These are phyloP conservation scores for Vanessa tameamea DNA, from an alignment of 1,140 invertebrate genomes.

Conservation along the genomic window DNA sequence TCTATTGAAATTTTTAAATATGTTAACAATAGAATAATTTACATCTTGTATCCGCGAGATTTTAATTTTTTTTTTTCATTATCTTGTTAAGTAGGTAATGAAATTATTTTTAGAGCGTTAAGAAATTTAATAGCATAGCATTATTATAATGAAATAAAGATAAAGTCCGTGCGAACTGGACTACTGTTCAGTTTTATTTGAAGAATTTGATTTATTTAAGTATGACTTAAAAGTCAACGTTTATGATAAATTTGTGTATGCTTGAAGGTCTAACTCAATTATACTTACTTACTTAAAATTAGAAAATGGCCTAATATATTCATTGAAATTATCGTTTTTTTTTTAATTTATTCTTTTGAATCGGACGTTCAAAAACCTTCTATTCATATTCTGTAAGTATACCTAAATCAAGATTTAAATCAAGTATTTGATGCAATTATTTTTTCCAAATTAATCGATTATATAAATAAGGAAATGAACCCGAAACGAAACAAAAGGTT, in stretches of 20 bases:
- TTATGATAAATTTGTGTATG: neutral
- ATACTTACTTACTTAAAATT: no score
- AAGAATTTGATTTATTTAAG: neutral
- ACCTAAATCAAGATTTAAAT: no score
- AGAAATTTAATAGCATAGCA: neutral
- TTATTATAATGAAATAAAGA: conserved; percentile 2
- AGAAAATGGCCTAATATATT: no score
- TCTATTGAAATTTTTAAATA: conserved; percentile 9
- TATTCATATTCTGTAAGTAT: no score
- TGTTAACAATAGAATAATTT: conserved; percentile 1
- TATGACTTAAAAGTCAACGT: neutral
- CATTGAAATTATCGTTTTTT: no score
- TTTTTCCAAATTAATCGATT: no score
- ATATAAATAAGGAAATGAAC: no score
- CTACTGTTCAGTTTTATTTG: neutral
- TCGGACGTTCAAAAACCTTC: no score
- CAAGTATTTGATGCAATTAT: no score
- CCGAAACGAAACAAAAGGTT: no score
- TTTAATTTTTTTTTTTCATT: neutral
- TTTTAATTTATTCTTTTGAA: no score
- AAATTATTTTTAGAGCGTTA: neutral
- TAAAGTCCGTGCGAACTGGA: neutral
- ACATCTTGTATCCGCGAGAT: neutral
- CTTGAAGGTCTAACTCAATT: no score
- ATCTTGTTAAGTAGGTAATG: neutral